phyloP scores from a whole-genome alignment of 2,797 vertebrate genomes.

The Lagocephalus sceleratus region DNA sequence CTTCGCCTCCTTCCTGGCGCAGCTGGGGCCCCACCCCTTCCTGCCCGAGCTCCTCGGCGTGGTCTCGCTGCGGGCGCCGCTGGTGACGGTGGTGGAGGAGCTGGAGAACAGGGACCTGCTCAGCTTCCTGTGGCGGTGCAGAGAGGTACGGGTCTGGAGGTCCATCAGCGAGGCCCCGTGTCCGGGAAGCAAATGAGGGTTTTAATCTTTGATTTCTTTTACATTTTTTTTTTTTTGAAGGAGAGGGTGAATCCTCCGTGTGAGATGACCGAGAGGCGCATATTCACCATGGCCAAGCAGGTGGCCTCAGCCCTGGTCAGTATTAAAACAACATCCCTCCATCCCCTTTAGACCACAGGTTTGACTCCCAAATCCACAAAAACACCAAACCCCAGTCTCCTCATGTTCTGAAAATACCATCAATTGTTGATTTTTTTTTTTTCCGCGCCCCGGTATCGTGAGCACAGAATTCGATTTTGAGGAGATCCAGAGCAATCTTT shows the following conservation, averaged over 20 bases:
- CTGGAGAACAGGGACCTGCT: slow-evolving; percentile 85
- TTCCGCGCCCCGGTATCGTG: too few relatives aligned
- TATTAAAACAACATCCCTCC: not conserved
- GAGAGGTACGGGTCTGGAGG: slow-evolving; percentile 60
- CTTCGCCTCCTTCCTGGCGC: slow-evolving; percentile 85
- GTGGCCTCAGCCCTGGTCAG: slow-evolving; percentile 89
- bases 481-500: too few relatives aligned
- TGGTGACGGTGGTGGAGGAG: slow-evolving; percentile 86
- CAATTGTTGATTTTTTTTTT: too few relatives aligned
- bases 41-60: slow-evolving; percentile 87
- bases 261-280: slow-evolving; percentile 86
- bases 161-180: too few relatives aligned
- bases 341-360: not conserved
- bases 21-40: slow-evolving; percentile 84
- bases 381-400: too few relatives aligned
- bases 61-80: slow-evolving; percentile 80
- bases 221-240: slow-evolving; percentile 61
- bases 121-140: slow-evolving; percentile 86
- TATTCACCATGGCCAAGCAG: slow-evolving; percentile 86
- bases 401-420: not conserved
- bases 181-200: not conserved
- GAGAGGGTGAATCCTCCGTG: slow-evolving; percentile 75
- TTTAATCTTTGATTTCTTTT: too few relatives aligned
- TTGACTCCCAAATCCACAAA: slow-evolving; percentile 19
- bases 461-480: too few relatives aligned